Conservation (phyloP, 2,888 invertebrate species). For the Branchellion lobata region DNA sequence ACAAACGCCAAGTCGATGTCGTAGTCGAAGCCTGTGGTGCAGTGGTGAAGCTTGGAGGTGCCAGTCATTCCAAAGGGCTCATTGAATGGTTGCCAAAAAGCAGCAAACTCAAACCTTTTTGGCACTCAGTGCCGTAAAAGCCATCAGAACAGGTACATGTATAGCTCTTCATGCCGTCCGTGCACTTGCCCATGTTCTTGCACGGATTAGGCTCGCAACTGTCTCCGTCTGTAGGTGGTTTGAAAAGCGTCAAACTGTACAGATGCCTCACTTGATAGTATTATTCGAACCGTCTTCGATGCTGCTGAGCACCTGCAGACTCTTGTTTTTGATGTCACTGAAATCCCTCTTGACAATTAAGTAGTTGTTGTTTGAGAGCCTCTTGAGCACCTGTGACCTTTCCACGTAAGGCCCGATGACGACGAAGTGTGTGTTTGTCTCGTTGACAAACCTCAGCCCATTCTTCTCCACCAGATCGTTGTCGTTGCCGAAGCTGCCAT, state of each 20-base stretch:
- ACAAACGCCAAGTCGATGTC: constrained; percentile 58
- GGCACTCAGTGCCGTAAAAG: constrained; percentile 45
- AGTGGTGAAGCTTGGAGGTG: not conserved
- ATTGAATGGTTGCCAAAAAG: not conserved
- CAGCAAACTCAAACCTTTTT: constrained; percentile 38
- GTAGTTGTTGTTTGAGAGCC: constrained; percentile 36
- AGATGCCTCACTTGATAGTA: not conserved
- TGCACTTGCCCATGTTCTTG: constrained; percentile 46
- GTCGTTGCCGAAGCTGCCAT: constrained; percentile 44
- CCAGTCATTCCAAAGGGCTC: not conserved
- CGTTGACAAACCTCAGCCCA: constrained; percentile 20
- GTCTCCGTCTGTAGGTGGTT: constrained; percentile 49
- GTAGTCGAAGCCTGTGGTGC: constrained; percentile 54
- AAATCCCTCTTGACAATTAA: constrained; percentile 41
- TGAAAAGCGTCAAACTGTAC: not conserved
- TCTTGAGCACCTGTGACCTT: constrained; percentile 25
- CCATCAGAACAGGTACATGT: constrained; percentile 45
- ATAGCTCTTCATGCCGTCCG: constrained; percentile 45
- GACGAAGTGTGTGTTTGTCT: constrained; percentile 49
- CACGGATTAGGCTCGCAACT: constrained; percentile 54
- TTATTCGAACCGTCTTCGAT: constrained; percentile 5
- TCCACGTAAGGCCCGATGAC: constrained; percentile 52
- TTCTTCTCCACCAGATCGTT: constrained; percentile 52
- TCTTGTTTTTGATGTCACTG: constrained; percentile 33
- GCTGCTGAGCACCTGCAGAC: not conserved